These are phyloP conservation scores for Caenorhabditis sp. DNA, from an alignment of 2,888 invertebrate genomes.

Conservation along the genomic window DNA sequence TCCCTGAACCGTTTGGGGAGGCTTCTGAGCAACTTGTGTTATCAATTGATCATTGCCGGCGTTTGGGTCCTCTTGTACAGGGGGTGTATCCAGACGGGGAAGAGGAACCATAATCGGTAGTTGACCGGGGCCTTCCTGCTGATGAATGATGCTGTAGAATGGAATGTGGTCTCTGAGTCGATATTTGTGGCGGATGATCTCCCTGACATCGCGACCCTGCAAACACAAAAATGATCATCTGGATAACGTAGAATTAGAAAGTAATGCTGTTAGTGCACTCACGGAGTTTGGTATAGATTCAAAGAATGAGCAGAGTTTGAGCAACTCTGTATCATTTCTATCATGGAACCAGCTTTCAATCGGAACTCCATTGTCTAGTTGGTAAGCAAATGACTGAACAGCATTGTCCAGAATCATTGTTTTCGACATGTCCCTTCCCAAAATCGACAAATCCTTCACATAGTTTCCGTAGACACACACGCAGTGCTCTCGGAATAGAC, in stretches of 20 bases:
- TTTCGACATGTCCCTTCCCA: conserved; percentile 93
- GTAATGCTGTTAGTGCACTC: neutral
- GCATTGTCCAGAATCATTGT: conserved; percentile 93
- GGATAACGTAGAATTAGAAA: no score
- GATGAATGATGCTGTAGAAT: conserved; percentile 47
- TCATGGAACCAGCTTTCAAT: conserved; percentile 98
- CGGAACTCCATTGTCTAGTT: conserved; percentile 95
- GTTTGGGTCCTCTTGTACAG: neutral
- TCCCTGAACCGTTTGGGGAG: conserved; percentile 54
- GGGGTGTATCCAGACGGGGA: neutral
- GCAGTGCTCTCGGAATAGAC: conserved; percentile 96
- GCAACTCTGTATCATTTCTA: conserved; percentile 91
- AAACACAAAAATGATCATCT: conserved; percentile 48
- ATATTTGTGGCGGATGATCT: conserved; percentile 93
- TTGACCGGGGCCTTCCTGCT: conserved; percentile 31
- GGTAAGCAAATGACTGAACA: conserved; percentile 93
- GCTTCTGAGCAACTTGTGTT: conserved; percentile 52
- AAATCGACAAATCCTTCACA: conserved; percentile 94
- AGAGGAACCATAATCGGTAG: conserved; percentile 5
- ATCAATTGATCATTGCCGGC: conserved; percentile 39
- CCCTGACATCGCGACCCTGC: conserved; percentile 92
- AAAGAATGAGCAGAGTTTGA: conserved; percentile 93
- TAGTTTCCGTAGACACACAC: conserved; percentile 96
- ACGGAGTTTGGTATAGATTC: conserved; percentile 85
- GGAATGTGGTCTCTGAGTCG: conserved; percentile 88